Conservation (phyloP, 2,797 vertebrate genomes). For the Hipposideros larvatus region DNA sequence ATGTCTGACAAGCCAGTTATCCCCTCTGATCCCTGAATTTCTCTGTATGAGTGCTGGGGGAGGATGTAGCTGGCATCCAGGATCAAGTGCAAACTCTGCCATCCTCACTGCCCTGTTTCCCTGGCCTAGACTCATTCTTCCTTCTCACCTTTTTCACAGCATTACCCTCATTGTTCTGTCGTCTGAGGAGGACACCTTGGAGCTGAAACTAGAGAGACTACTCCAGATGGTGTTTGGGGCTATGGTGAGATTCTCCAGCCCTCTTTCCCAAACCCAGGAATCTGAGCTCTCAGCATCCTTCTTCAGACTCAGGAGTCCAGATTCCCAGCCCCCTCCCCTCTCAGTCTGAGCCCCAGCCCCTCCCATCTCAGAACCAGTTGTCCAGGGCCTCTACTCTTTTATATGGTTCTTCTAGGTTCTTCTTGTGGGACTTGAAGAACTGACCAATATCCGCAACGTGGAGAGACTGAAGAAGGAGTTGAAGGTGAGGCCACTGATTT, state of each 20-base stretch:
- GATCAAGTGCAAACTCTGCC: neutral
- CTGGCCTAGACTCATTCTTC: neutral
- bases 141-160: slow-evolving; percentile 82
- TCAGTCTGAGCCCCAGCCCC: neutral
- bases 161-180: slow-evolving; percentile 94
- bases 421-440: slow-evolving; percentile 93
- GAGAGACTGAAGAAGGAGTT: slow-evolving; percentile 95
- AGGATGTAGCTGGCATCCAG: neutral
- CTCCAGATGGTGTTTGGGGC: slow-evolving; percentile 94
- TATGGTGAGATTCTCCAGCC: slow-evolving; percentile 90
- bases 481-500: slow-evolving; percentile 79
- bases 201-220: slow-evolving; percentile 90
- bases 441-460: slow-evolving; percentile 91
- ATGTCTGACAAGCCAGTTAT: neutral
- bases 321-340: neutral
- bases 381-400: neutral
- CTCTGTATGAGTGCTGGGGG: neutral
- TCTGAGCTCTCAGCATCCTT: neutral
- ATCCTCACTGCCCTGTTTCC: neutral
- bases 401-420: slow-evolving; percentile 86
- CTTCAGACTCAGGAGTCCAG: too few species aligned
- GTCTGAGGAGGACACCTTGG: slow-evolving; percentile 86
- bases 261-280: neutral
- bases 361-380: neutral
- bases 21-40: neutral